Percentiles rank a stretch among this genome's conserved stretches.
Evolutionary conservation across 2,113 vertebrate genomes (phyloP).

Genomic region (Dromaius novaehollandiae): DNA sequence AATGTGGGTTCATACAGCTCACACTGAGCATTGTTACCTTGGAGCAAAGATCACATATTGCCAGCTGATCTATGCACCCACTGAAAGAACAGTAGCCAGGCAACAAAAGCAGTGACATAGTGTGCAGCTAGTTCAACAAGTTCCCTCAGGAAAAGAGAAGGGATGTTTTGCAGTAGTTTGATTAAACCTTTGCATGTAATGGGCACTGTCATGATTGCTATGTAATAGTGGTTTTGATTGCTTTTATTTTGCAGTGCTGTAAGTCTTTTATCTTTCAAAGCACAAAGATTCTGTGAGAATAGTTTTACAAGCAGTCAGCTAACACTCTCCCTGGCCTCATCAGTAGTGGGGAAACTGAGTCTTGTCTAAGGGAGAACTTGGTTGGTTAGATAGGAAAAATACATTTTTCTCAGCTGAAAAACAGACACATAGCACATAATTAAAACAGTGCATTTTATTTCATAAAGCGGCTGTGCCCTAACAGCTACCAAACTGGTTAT

Average conservation of each 20-base stretch:
- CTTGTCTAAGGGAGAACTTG: not conserved
- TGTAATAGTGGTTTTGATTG: fast-evolving
- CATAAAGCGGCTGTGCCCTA: not conserved
- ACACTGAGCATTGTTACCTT: not conserved
- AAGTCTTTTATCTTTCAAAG: not conserved
- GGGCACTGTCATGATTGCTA: fast-evolving
- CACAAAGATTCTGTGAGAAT: not conserved
- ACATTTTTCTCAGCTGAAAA: not conserved
- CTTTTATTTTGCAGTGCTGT: not conserved
- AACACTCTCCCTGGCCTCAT: not conserved
- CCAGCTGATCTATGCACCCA: not conserved
- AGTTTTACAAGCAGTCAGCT: not conserved
- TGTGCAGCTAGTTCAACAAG: not conserved
- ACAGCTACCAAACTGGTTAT: not conserved
- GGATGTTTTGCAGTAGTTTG: not conserved
- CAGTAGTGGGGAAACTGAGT: not conserved
- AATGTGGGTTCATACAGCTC: not conserved
- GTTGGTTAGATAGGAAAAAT: not conserved
- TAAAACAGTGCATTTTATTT: not conserved
- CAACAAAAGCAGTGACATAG: not conserved
- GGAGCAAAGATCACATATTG: not conserved
- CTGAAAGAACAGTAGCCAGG: not conserved
- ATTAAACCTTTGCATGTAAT: not conserved
- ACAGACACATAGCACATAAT: not conserved
- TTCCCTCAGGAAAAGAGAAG: not conserved